A percentile compares a stretch with the other conserved stretches of the same genome.
Evolutionary conservation across 2,888 invertebrate genomes (phyloP).

Genomic region (Rhodophaea formosa): DNA sequence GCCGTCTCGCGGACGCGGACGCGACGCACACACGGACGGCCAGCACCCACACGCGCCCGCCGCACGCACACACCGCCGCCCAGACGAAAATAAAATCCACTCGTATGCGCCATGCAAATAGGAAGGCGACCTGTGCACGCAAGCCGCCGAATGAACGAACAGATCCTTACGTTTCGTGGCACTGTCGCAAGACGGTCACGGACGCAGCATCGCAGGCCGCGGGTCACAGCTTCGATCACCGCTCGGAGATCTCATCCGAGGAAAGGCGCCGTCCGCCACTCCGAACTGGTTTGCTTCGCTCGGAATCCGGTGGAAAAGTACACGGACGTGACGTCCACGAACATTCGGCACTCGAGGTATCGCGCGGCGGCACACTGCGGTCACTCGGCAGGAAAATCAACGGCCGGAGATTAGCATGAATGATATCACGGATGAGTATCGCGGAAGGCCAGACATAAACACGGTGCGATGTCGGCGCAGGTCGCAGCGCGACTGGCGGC

Average conservation of each 20-base stretch:
- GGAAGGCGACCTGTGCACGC: conserved; percentile 70
- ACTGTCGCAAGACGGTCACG: conserved; percentile 78
- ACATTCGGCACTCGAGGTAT: conserved; percentile 74
- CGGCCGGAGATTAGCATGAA: conserved; percentile 74
- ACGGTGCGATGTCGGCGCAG: conserved; percentile 68
- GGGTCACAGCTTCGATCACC: conserved; percentile 61
- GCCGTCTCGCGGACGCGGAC: conserved; percentile 64
- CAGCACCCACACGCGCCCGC: conserved; percentile 46
- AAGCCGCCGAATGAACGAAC: conserved; percentile 67
- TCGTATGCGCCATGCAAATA: conserved; percentile 80
- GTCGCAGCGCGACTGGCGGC: conserved; percentile 77
- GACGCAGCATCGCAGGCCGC: conserved; percentile 77
- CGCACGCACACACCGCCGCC: conserved; percentile 64
- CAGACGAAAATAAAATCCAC: conserved; percentile 81
- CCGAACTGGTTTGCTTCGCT: conserved; percentile 67
- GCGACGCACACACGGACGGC: conserved; percentile 50
- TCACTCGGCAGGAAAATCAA: conserved; percentile 73
- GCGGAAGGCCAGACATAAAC: conserved; percentile 36
- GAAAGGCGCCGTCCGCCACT: conserved; percentile 58
- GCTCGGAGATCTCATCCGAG: conserved; percentile 67
- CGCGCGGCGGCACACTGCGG: conserved; percentile 64
- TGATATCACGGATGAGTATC: conserved; percentile 62
- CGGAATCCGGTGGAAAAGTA: conserved; percentile 68
- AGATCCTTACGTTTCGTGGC: conserved; percentile 80
- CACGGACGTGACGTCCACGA: conserved; percentile 67